Conservation (phyloP, 1,140 invertebrate genomes). For the Theocolax elegans region DNA sequence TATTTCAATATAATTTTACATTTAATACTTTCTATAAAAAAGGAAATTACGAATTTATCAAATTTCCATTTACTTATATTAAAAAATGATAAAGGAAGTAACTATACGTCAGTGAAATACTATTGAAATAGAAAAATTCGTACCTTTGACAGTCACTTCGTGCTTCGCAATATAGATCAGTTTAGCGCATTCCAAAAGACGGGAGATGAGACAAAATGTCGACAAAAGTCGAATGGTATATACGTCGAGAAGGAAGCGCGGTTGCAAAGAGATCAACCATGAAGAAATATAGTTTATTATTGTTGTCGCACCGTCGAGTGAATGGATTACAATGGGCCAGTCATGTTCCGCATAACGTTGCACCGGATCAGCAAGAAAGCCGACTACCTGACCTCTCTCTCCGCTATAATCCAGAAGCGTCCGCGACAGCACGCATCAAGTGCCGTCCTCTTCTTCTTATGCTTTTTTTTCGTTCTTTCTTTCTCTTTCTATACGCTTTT, state of each 20-base stretch:
- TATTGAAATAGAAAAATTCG: no score
- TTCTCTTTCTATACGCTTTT: no score
- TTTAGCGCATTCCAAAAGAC: no score
- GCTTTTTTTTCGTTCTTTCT: background rate
- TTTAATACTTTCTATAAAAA: no score
- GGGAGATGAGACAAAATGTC: no score
- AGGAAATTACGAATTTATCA: no score
- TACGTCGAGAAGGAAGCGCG: background rate
- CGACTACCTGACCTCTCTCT: background rate
- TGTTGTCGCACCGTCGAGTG: background rate
- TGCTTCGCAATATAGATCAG: no score
- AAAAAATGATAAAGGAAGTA: no score
- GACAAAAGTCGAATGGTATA: background rate
- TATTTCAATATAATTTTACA: no score
- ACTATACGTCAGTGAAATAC: no score
- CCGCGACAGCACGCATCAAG: background rate
- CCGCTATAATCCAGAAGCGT: background rate
- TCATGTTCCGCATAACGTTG: background rate
- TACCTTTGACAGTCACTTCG: no score
- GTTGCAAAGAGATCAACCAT: background rate
- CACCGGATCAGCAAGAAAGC: background rate
- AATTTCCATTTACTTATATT: no score
- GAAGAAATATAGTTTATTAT: background rate
- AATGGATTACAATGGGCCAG: background rate
- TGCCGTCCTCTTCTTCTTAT: background rate